Evolutionary conservation across 2,888 invertebrate species (phyloP).

Genomic region (Eilema sororculum): DNA sequence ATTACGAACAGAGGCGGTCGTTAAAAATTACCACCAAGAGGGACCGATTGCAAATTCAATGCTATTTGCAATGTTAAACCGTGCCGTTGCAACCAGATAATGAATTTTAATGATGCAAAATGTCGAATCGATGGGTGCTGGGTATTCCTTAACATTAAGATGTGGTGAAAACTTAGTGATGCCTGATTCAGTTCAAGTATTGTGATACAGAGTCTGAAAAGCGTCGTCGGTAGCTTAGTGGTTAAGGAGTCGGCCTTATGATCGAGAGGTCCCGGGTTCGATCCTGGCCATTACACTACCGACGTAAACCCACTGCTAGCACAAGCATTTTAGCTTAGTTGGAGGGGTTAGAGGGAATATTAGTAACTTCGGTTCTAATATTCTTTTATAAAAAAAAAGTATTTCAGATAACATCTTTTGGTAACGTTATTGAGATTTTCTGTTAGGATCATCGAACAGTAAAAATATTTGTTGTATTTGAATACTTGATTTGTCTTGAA

Average conservation of each 20-base stretch:
- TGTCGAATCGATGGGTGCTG: conserved; percentile 75
- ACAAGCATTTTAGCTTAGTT: too few species aligned
- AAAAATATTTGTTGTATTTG: background rate
- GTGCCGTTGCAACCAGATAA: conserved; percentile 79
- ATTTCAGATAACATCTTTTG: background rate
- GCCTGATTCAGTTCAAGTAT: conserved; percentile 65
- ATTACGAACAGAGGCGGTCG: conserved; percentile 74
- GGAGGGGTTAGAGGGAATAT: too few species aligned
- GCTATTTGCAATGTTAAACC: conserved; percentile 85
- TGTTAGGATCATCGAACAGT: background rate
- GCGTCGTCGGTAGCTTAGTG: too few species aligned
- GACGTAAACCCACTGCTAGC: too few species aligned
- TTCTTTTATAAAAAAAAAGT: too few species aligned
- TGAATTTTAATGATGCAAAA: conserved; percentile 88
- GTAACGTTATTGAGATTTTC: background rate
- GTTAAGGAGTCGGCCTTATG: too few species aligned
- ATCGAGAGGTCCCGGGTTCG: too few species aligned
- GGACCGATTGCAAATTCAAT: conserved; percentile 79
- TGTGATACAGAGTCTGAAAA: conserved; percentile 38
- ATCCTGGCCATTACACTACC: too few species aligned
- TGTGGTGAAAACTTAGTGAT: conserved; percentile 68
- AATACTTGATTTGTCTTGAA: background rate
- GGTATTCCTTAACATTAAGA: conserved; percentile 62
- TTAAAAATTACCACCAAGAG: conserved; percentile 83
- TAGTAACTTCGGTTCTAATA: too few species aligned